These are phyloP conservation scores for Temnothorax rugatulus DNA, from an alignment of 2,888 invertebrate species.

Conservation along the genomic window DNA sequence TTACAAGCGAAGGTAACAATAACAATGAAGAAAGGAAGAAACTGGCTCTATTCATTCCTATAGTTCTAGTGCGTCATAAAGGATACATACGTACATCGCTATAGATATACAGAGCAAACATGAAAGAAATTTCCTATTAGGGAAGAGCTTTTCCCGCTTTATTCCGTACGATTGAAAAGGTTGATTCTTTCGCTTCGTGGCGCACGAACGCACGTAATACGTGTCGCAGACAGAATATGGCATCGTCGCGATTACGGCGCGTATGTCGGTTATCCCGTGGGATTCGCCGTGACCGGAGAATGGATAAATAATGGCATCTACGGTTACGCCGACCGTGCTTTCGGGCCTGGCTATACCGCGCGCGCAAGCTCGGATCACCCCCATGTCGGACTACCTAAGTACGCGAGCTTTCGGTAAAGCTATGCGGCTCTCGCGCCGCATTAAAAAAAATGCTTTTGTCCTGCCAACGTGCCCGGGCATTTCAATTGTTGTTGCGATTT, in stretches of 20 bases:
- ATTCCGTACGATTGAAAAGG: constrained; percentile 61
- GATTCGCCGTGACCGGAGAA: constrained; percentile 80
- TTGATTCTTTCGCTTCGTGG: constrained; percentile 69
- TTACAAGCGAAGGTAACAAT: background rate
- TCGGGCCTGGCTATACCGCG: constrained; percentile 36
- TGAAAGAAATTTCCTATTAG: constrained; percentile 22
- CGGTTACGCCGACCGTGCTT: constrained; percentile 57
- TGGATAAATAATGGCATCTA: constrained; percentile 82
- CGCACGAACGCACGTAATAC: constrained; percentile 36
- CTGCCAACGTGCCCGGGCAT: constrained; percentile 21
- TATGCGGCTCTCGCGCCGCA: constrained; percentile 14
- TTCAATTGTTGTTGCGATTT: constrained; percentile 39
- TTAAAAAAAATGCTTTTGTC: constrained; percentile 57
- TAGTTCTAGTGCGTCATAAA: background rate
- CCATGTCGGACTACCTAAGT: constrained; percentile 43
- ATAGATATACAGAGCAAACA: background rate
- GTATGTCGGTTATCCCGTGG: constrained; percentile 79
- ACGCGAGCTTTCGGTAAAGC: constrained; percentile 66
- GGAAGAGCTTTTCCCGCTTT: constrained; percentile 48
- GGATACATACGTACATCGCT: background rate
- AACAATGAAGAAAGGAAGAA: background rate
- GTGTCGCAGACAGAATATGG: constrained; percentile 64
- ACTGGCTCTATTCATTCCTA: background rate
- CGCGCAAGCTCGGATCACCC: constrained; percentile 34
- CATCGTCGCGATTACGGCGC: constrained; percentile 80